Conservation (phyloP, 2,888 invertebrate species). For the Arrhopalites spinosus region DNA sequence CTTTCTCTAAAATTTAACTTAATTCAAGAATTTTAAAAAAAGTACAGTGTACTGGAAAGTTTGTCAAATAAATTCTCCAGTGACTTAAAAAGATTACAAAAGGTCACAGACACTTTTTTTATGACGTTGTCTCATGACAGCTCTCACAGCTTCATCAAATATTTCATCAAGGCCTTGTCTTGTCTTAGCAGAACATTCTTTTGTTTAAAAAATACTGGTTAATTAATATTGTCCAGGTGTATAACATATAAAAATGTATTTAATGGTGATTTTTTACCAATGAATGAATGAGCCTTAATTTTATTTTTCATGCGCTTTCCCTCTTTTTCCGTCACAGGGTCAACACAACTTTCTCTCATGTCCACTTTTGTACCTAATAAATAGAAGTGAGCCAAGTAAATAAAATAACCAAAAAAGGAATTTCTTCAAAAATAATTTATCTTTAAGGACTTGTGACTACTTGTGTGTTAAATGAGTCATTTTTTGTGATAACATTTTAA, state of each 20-base stretch:
- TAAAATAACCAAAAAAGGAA: background rate
- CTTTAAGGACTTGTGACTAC: background rate
- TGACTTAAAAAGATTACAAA: background rate
- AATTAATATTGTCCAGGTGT: no score
- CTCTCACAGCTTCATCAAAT: conserved; percentile 39
- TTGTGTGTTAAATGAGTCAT: no score
- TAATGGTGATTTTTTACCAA: background rate
- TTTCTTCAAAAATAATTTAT: background rate
- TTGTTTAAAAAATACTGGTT: no score
- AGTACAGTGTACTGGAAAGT: no score
- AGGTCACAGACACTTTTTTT: background rate
- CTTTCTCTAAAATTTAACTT: no score
- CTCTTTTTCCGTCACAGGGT: conserved; percentile 15
- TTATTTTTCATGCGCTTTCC: conserved; percentile 22
- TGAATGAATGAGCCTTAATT: conserved; percentile 15
- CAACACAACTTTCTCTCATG: conserved; percentile 62
- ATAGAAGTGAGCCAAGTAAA: background rate
- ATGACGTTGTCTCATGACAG: conserved; percentile 18
- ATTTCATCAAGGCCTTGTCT: conserved; percentile 33
- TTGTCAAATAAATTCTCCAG: background rate
- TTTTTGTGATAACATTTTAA: no score
- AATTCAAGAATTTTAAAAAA: no score
- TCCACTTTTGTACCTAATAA: conserved; percentile 78
- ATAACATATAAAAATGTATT: no score
- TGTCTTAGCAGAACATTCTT: conserved; percentile 12